Evolutionary conservation across 2,113 vertebrate genomes (phyloP).

Genomic region (Prolemur simus): DNA sequence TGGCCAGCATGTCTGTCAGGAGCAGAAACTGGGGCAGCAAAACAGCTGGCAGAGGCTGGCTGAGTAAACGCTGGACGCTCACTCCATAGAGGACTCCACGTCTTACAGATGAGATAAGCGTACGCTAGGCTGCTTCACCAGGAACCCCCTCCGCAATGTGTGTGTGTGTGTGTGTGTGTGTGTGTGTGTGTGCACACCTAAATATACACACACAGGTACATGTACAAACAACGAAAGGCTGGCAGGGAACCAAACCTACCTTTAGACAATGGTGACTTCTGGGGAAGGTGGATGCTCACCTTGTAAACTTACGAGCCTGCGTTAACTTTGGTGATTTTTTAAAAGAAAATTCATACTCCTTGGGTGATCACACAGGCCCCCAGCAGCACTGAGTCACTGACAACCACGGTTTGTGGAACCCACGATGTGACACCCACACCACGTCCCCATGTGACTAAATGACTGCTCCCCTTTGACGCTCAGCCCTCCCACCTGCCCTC

Average conservation of each 20-base stretch:
- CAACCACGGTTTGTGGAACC: fast-evolving
- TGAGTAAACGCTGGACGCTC: fast-evolving
- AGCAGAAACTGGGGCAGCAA: background rate
- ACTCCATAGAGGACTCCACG: background rate
- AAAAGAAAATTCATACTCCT: background rate
- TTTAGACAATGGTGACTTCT: background rate
- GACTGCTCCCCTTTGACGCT: background rate
- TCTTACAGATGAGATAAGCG: background rate
- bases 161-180: too few species aligned
- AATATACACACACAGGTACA: background rate
- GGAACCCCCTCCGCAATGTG: background rate
- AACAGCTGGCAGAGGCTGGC: background rate
- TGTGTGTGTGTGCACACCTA: fast-evolving
- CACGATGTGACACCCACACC: fast-evolving
- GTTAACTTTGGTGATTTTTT: background rate
- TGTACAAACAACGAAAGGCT: fast-evolving
- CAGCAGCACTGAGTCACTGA: background rate
- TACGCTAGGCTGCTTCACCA: background rate
- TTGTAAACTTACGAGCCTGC: background rate
- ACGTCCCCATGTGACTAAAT: background rate
- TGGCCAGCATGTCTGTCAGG: background rate
- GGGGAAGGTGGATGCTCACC: background rate
- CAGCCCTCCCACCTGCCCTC: background rate
- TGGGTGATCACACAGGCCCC: background rate
- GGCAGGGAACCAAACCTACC: background rate